These are phyloP conservation scores for Papilio protenor DNA, from an alignment of 2,888 invertebrate species.

Conservation along the genomic window DNA sequence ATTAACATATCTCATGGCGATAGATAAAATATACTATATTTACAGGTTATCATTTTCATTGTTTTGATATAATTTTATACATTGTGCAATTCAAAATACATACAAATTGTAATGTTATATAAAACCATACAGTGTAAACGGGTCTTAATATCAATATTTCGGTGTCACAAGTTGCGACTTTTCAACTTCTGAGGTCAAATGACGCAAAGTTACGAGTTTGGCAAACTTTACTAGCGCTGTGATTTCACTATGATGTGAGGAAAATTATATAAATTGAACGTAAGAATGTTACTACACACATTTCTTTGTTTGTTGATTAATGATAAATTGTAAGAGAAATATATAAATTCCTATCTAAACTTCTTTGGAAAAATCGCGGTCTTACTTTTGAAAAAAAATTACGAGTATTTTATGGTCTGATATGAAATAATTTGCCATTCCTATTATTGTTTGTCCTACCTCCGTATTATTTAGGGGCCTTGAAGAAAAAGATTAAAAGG, in stretches of 20 bases:
- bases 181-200: slow-evolving; percentile 45
- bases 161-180: slow-evolving; percentile 47
- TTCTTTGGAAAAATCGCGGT: too few relatives aligned
- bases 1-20: neutral
- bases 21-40: neutral
- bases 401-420: neutral
- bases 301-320: neutral
- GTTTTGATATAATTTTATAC: neutral
- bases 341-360: neutral
- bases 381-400: too few relatives aligned
- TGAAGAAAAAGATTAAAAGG: slow-evolving; percentile 27
- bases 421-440: neutral
- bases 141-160: slow-evolving; percentile 44
- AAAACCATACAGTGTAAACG: slow-evolving; percentile 3
- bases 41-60: neutral
- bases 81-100: neutral
- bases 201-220: slow-evolving; percentile 64
- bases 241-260: slow-evolving; percentile 52
- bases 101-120: neutral
- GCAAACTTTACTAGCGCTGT: slow-evolving; percentile 58
- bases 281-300: neutral
- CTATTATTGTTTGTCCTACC: neutral
- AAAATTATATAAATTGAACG: neutral
- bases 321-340: too few relatives aligned
- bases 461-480: neutral